Base-by-base conservation (phyloP, 2,797 vertebrate species). In the Rhodeus uyekii region DNA sequence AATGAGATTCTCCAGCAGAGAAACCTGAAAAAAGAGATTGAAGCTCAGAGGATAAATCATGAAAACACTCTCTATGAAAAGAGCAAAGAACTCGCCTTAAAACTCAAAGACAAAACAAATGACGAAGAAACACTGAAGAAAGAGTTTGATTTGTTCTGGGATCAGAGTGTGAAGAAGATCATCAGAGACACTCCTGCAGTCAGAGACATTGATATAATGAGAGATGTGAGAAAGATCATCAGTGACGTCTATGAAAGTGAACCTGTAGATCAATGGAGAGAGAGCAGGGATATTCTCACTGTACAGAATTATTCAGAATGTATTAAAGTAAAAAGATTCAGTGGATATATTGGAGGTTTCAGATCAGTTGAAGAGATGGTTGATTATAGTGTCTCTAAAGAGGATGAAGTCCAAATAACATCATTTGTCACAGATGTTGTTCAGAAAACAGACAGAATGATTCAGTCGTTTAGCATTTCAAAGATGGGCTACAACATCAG, bases 401-500 rank as follows among this genome's bases (percentile, higher is more conserved):
- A 74, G 8, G 34, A 60, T 18, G 16, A 83, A 9, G 1, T 38
- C 1, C 2, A 12, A 13, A 68, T 85, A 18, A 79, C 9, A 38
- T 16, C 18, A 14, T 60, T 85, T 0, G 4, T 80, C 29, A 27
- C 29, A 6, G 36, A 55, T 34, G 9, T 72, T 10, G n/a, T 0
- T 0, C 16, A 27, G 13, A 36, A 83, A 14, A 81, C 69, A 39
- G 16, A 84, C 4, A 36, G 3, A 1, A 53, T 77, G 38, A 63
- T 86, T 42, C 29, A 76, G n/a, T 53, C 34, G 12, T 60, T 53
- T 34, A 38, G 60, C 29, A 38, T 82, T 39, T 65, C 69, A 39
- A 82, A 48, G 38, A 69, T 46, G 27, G 86, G 80, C 18, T 87
- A 87, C 74, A 82, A 42, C 36, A 6, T 16, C 3, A 82, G n/a